Percentiles rank a stretch among this genome's conserved stretches.
phyloP scores from a whole-genome alignment of 2,113 vertebrate species.

The Heptranchias perlo region DNA sequence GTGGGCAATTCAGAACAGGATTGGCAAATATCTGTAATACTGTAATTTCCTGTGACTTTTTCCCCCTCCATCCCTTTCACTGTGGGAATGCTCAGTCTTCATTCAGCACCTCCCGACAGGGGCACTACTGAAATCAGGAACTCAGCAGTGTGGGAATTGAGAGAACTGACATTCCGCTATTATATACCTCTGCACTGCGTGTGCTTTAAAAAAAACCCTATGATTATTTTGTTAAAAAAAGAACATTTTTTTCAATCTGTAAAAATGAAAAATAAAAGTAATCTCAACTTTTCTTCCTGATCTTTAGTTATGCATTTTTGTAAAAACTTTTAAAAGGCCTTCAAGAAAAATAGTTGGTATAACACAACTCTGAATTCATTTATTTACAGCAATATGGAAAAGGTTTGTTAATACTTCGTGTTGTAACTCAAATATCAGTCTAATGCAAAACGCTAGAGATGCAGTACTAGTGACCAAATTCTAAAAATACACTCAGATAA shows the following conservation, averaged over 20 bases:
- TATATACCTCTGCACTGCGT: too few species aligned
- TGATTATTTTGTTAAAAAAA: background rate
- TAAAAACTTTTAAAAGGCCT: background rate
- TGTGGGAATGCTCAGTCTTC: background rate
- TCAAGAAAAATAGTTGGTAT: background rate
- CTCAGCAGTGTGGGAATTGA: background rate
- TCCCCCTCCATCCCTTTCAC: background rate
- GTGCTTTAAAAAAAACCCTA: background rate
- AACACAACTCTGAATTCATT: background rate
- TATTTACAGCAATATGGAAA: background rate
- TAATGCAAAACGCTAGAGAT: background rate
- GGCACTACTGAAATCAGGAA: background rate
- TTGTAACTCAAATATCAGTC: background rate
- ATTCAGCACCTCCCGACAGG: background rate
- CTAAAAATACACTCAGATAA: background rate
- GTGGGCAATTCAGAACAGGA: background rate
- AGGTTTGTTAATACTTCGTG: background rate
- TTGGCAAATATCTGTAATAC: background rate
- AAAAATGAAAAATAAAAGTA: background rate
- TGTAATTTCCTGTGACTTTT: background rate
- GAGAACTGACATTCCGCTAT: too few species aligned
- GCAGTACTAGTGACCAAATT: background rate
- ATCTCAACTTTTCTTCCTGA: background rate
- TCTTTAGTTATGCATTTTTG: background rate
- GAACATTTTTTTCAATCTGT: background rate